These are phyloP conservation scores for Orthosia gracilis DNA, from an alignment of 2,888 invertebrate genomes.

Conservation along the genomic window DNA sequence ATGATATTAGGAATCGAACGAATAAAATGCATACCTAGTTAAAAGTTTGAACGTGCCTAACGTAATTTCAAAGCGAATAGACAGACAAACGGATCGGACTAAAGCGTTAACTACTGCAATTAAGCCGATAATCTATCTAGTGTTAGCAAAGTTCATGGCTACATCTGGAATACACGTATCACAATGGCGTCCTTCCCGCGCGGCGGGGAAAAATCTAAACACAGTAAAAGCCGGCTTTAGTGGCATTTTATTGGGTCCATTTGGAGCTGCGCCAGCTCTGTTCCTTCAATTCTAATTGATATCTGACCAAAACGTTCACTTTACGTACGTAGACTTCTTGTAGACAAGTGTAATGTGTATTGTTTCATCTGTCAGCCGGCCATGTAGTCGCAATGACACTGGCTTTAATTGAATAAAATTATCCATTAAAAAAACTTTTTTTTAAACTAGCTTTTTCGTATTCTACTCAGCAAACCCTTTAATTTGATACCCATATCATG, in stretches of 20 bases:
- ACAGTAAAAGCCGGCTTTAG: conserved; percentile 85
- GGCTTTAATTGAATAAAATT: not conserved
- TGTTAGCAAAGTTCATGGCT: conserved; percentile 69
- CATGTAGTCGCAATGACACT: not conserved
- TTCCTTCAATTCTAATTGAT: conserved; percentile 87
- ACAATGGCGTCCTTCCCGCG: conserved; percentile 66
- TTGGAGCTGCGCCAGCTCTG: conserved; percentile 84
- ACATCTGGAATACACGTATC: conserved; percentile 79
- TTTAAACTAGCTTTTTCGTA: too few relatives aligned
- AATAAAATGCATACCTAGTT: conserved; percentile 45
- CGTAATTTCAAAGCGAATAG: conserved; percentile 47
- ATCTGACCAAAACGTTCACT: conserved; percentile 82
- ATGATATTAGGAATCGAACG: conserved; percentile 36
- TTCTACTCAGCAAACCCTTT: too few relatives aligned
- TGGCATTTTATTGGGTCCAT: conserved; percentile 85
- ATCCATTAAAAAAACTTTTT: too few relatives aligned
- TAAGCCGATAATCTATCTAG: conserved; percentile 67
- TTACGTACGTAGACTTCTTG: conserved; percentile 72
- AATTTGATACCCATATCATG: too few relatives aligned
- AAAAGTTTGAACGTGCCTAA: conserved; percentile 41
- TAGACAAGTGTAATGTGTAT: conserved; percentile 65
- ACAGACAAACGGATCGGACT: conserved; percentile 43
- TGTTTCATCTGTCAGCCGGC: conserved; percentile 35
- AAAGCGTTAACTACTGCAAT: conserved; percentile 65
- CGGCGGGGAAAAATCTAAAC: conserved; percentile 85